Evolutionary conservation across 2,888 invertebrate genomes (phyloP), one percentile per base, ranked within the genome.

Genomic region (Operophtera brumata): DNA sequence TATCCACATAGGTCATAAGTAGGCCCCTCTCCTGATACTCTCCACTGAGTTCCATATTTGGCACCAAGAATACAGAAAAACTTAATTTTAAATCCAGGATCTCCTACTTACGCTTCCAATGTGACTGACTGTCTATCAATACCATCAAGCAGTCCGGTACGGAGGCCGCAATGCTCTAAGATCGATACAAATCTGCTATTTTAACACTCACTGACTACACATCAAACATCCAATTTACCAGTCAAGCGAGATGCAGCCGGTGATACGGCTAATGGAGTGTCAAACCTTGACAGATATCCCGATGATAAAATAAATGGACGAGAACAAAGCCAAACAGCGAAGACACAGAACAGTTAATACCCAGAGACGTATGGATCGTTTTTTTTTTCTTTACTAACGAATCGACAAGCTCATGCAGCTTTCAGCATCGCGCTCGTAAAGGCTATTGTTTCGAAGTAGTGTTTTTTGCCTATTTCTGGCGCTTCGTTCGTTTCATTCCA

Each of bases 371-470:
- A 70, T 68, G 65, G 69, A 75, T 77, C 62, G 66, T 73, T 39
- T 49, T 76, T 83, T 73, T 69, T 78, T 74, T 69, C 64, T 79
- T 77, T 76, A 59, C 71, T 73, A 78, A 77, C 79, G 79, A 78
- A 78, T 81, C 77, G 73, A 66, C 72, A 61, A 76, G 72, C 77
- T 80, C 79, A 73, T 75, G 71, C 69, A 72, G 74, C 75, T 79
- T 77, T 81, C 77, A 80, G 69, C 72, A 70, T 69, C 64, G 64
- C 64, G 71, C 73, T 77, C 70, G 71, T 66, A 74, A 68, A 70
- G 65, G 69, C 75, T 77, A 79, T 81, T 83, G 80, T 82, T 77
- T 78, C 72, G 67, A 61, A 61, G 67, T 65, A 68, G 67, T 73
- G 8, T 48, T 75, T 76, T 75, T 72, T 69, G 56, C 62, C 70